Evolutionary conservation across 2,797 vertebrate species (phyloP).

Genomic region (Peromyscus attwateri): DNA sequence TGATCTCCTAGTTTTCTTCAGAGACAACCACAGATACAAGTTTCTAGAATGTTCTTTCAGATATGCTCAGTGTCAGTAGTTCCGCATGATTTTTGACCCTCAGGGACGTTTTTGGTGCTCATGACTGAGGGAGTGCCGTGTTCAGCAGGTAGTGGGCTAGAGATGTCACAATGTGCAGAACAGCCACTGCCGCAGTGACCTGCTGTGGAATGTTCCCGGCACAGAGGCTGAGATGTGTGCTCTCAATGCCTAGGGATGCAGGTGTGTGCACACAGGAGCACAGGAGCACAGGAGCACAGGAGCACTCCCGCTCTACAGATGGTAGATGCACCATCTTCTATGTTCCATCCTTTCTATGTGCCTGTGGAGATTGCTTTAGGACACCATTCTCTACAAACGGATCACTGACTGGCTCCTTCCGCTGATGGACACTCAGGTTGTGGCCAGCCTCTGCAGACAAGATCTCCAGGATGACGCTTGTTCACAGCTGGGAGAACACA

Average conservation of each 20-base stretch:
- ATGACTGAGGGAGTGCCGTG: background rate
- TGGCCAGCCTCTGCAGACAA: background rate
- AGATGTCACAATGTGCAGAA: background rate
- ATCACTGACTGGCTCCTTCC: background rate
- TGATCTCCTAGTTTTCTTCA: background rate
- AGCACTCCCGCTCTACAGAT: background rate
- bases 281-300: background rate
- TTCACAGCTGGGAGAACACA: background rate
- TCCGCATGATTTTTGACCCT: background rate
- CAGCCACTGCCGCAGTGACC: background rate
- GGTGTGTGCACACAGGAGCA: background rate
- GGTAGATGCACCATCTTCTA: background rate
- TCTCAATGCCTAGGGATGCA: background rate
- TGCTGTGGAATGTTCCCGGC: background rate
- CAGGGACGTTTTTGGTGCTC: background rate
- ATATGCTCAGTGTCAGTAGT: accelerated
- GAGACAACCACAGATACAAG: background rate
- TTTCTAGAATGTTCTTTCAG: background rate
- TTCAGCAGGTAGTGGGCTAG: background rate
- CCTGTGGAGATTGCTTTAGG: background rate
- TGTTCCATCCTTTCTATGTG: background rate
- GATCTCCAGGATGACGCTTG: background rate
- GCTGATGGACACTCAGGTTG: background rate
- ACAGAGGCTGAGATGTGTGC: background rate
- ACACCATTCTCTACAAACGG: background rate